Base-by-base conservation (phyloP, 2,888 invertebrate genomes). In the Hyposoter dolosus region DNA sequence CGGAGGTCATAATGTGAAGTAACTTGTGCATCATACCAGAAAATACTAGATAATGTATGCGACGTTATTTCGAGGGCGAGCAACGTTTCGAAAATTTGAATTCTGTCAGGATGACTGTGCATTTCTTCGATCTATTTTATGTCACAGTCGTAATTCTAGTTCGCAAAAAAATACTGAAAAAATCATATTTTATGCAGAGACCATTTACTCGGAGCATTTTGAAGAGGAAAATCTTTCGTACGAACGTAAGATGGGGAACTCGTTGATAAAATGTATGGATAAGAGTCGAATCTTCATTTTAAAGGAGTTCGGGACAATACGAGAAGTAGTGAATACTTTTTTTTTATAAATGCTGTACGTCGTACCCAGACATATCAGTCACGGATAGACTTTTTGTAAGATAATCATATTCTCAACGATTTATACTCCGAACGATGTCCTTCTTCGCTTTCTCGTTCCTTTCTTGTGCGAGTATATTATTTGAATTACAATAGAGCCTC, bases 401-500 rank as follows among this genome's bases (percentile, higher is more conserved):
- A 45, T 69, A 69, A 43, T 69, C 69, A 43, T 69, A 65, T 32
- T 65, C 17, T 65, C 35, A 65, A 35, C 1, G 35, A 65, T 65
- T 65, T 65, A 32, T 17, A 17, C 63, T 28, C n/a, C 15, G 35
- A 65, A 65, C 35, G 35, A 15, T 15, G 9, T 17, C 35, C 32
- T 35, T 35, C 35, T 65, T 17, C 32, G 56, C 56, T 23, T 56
- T 43, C 66, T 66, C 40, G n/a, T 32, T 40, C 10, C 45, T 75
- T 75, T 68, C 56, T 82, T 23, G 10, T 40, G 63, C 35, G 17
- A 3, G 35, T 71, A 65, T 32, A 63, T 50, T 75, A 84, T 79
- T 84, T 65, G 71, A 72, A 72, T 71, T 76, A 76, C 65, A 80
- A 71, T 47, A 45, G n/a, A 69, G 47, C 60, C 56, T 19, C 19